A percentile compares a stretch with the other conserved stretches of the same genome.
These are phyloP conservation scores for Climacteris rufus DNA, from an alignment of 2,113 vertebrate genomes.

Conservation along the genomic window DNA sequence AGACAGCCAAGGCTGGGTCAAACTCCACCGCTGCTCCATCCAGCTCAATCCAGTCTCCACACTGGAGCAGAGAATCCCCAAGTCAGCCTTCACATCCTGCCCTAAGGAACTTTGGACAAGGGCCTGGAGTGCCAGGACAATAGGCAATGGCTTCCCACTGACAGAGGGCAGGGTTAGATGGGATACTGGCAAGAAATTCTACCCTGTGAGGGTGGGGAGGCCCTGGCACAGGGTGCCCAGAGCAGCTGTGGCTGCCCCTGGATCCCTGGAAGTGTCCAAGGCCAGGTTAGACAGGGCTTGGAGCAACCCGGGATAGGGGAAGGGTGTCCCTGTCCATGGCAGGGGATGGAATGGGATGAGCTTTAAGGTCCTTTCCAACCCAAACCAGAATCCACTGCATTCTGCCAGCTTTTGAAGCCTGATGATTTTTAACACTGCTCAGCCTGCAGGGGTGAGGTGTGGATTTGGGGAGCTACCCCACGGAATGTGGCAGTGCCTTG, in stretches of 20 bases:
- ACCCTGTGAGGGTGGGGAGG: neutral
- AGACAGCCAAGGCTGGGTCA: accelerated
- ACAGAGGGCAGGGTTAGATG: neutral
- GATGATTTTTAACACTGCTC: neutral
- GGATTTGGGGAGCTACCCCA: neutral
- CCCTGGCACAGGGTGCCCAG: neutral
- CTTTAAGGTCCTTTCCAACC: neutral
- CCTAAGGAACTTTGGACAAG: neutral
- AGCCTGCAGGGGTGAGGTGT: neutral
- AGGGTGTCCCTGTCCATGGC: neutral
- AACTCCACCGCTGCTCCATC: neutral
- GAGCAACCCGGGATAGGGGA: neutral
- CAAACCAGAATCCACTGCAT: neutral
- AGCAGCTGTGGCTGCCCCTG: neutral
- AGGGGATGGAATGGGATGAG: neutral
- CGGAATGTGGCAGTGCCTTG: accelerated
- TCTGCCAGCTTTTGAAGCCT: neutral
- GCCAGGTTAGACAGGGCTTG: accelerated
- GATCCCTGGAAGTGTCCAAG: neutral
- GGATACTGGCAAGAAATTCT: neutral
- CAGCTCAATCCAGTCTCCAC: neutral
- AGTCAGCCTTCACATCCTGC: neutral
- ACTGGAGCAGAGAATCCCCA: accelerated
- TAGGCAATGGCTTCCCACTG: neutral
- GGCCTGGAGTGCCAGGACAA: neutral